phyloP scores from a whole-genome alignment of 2,888 invertebrate species.

The Acronicta alni region DNA sequence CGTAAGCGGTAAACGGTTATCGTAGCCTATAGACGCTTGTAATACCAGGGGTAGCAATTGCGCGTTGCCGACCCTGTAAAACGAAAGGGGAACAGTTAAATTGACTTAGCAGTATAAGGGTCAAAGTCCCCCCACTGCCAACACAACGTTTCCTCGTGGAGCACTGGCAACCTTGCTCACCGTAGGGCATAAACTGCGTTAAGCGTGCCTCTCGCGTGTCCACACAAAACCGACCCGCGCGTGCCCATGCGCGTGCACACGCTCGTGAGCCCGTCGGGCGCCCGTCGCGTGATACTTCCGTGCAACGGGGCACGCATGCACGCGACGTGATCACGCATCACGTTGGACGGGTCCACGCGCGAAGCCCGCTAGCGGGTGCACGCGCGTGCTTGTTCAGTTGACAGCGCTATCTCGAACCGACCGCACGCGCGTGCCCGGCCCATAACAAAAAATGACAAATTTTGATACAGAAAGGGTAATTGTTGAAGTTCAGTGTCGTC shows the following conservation, averaged over 20 bases:
- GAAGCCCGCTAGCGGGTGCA: slow-evolving; percentile 33
- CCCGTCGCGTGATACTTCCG: slow-evolving; percentile 50
- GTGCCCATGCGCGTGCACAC: slow-evolving; percentile 45
- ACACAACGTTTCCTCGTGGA: too few relatives aligned
- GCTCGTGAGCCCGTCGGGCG: slow-evolving; percentile 40
- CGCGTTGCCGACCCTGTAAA: too few relatives aligned
- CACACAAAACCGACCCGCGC: slow-evolving; percentile 48
- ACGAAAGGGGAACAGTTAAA: too few relatives aligned
- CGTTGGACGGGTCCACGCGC: slow-evolving; percentile 45
- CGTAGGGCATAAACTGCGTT: slow-evolving; percentile 34
- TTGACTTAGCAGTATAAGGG: too few relatives aligned
- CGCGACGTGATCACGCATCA: slow-evolving; percentile 51
- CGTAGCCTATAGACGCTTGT: too few relatives aligned
- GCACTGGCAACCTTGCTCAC: too few relatives aligned
- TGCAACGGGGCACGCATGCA: slow-evolving; percentile 48
- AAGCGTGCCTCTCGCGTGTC: slow-evolving; percentile 45
- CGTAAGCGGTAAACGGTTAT: too few relatives aligned
- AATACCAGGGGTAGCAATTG: too few relatives aligned
- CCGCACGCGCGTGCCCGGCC: slow-evolving; percentile 13
- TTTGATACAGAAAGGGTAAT: slow-evolving; percentile 53
- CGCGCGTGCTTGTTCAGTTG: slow-evolving; percentile 40
- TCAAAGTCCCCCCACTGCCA: too few relatives aligned
- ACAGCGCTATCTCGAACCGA: slow-evolving; percentile 38
- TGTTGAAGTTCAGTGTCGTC: slow-evolving; percentile 48
- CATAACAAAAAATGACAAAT: slow-evolving; percentile 29